Conservation (phyloP, 2,113 vertebrate genomes). For the Thalassoma bifasciatum region DNA sequence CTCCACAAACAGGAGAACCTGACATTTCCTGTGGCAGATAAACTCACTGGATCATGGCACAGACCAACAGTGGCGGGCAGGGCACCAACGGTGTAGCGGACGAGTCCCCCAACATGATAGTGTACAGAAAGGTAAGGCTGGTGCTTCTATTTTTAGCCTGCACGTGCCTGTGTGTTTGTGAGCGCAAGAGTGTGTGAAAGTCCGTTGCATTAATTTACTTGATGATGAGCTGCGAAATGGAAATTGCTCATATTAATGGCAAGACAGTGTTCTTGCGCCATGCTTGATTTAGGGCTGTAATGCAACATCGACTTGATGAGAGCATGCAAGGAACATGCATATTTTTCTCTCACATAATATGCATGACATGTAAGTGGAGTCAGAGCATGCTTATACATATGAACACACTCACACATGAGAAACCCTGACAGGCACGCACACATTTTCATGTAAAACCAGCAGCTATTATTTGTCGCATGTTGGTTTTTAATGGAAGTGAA, state of each 20-base stretch:
- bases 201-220: slow-evolving; percentile 53
- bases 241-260: slow-evolving; percentile 45
- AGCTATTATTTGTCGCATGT: slow-evolving; percentile 19
- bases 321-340: slow-evolving; percentile 22
- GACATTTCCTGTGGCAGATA: slow-evolving; percentile 75
- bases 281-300: slow-evolving; percentile 43
- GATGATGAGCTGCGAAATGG: slow-evolving; percentile 42
- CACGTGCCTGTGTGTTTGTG: slow-evolving; percentile 30
- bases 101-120: slow-evolving; percentile 97
- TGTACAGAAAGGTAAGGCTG: slow-evolving; percentile 95
- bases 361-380: slow-evolving; percentile 5
- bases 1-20: slow-evolving; percentile 74
- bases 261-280: slow-evolving; percentile 30
- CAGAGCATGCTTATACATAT: background rate
- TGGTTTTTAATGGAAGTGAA: slow-evolving; percentile 21
- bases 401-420: slow-evolving; percentile 2
- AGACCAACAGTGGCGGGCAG: slow-evolving; percentile 93
- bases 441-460: slow-evolving; percentile 21
- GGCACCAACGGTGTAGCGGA: slow-evolving; percentile 94
- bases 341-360: slow-evolving; percentile 20
- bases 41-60: slow-evolving; percentile 90
- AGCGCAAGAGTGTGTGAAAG: slow-evolving; percentile 8
- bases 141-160: slow-evolving; percentile 61
- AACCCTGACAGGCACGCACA: slow-evolving; percentile 8
- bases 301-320: slow-evolving; percentile 36